Evolutionary conservation across 2,888 invertebrate species (phyloP).

Genomic region (Tetanocera ferruginea): DNA sequence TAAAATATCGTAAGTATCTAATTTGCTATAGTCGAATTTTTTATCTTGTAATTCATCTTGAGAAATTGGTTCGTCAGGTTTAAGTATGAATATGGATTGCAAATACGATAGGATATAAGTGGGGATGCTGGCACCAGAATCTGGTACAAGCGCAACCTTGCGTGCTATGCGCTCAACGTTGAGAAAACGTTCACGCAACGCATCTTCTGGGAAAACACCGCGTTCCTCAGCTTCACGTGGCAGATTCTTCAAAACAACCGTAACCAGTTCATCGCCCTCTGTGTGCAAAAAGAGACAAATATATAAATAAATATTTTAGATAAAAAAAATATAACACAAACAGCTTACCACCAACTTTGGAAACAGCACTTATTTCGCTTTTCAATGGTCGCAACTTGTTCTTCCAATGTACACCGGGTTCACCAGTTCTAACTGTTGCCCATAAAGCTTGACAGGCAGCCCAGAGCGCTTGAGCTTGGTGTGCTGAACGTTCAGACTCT

Average conservation of each 20-base stretch:
- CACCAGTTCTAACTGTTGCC: conserved; percentile 79
- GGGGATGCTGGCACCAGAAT: conserved; percentile 86
- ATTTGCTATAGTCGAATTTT: conserved; percentile 78
- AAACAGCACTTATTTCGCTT: conserved; percentile 80
- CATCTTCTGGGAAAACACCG: conserved; percentile 91
- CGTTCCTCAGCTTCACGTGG: conserved; percentile 81
- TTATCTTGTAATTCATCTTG: conserved; percentile 80
- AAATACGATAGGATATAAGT: conserved; percentile 89
- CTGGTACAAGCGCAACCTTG: conserved; percentile 88
- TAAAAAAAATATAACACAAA: background rate
- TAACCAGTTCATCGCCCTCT: conserved; percentile 84
- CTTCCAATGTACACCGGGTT: conserved; percentile 73
- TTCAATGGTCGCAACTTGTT: conserved; percentile 75
- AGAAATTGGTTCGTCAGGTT: conserved; percentile 78
- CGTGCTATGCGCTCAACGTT: conserved; percentile 85
- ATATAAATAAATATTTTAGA: background rate
- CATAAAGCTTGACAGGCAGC: conserved; percentile 91
- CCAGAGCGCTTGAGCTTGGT: conserved; percentile 92
- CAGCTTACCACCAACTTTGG: conserved; percentile 79
- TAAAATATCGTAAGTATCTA: conserved; percentile 91
- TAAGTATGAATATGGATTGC: conserved; percentile 86
- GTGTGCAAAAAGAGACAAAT: conserved; percentile 51
- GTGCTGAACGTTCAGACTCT: conserved; percentile 80
- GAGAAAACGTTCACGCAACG: conserved; percentile 86
- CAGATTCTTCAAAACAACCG: conserved; percentile 82